Evolutionary conservation across 2,113 vertebrate species (phyloP), one percentile per base, ranked within the genome.

Genomic region (Hiodon tergisus): DNA sequence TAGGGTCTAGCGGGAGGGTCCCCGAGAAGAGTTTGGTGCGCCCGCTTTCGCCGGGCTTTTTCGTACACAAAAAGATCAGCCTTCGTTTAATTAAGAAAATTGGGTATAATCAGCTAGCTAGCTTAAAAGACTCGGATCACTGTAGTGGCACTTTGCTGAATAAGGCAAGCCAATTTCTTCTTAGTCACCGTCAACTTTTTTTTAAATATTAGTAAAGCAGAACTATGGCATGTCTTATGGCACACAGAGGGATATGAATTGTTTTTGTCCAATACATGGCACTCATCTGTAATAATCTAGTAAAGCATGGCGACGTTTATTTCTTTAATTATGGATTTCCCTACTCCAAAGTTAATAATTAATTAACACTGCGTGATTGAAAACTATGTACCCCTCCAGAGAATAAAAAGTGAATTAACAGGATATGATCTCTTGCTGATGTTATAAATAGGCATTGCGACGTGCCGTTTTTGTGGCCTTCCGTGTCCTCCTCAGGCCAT

Each of bases 21-120:
- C 88, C 83, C 84, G 82, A 81, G 90, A 85, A 86, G 87, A 90
- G 87, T 84, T 90, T 84, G 53, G n/a, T 84, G 75, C 87, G 86
- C 83, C 78, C 85, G 76, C 84, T 86, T 90, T 31, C 52, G 46
- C 16, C 46, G 16, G 53, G 87, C 90, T 88, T 87, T 85, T 86
- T 87, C 89, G 87, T 87, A 92, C 94, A 86, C 86, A 79, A 93
- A 90, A 82, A 89, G 86, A 88, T 87, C 90, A 90, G 93, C 89
- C 91, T 89, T 92, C 88, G 91, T 92, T 96, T 96, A 95, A 96
- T 96, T 97, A 96, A 94, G 88, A 89, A 90, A 87, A 31, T 31
- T 1, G 31, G 0, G 31, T 31, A 2, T 31, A 31, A 31, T 31
- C 31, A 31, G 31, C 31, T 31, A 31, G 31, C 31, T 31, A 31